Evolutionary conservation across 2,113 vertebrate genomes (phyloP), one percentile per base, ranked within the genome.

Genomic region (Pontoporia blainvillei): DNA sequence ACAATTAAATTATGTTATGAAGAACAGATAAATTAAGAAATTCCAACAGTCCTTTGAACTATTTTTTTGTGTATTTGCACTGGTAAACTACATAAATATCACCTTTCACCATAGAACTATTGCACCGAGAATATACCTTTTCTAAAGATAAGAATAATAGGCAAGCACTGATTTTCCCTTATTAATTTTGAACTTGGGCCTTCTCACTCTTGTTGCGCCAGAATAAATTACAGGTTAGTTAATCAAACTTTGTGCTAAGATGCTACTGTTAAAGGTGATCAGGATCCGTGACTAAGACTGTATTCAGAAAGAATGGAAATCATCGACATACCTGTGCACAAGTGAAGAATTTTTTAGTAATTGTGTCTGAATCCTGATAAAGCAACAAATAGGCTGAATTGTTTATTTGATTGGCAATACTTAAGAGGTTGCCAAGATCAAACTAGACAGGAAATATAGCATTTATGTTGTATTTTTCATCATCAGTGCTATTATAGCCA

Each of bases 1-100:
- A 78, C 6, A 85, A 90, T 81, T 66, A 85, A 88, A 95, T 95
- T 92, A 79, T 73, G 72, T 91, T 87, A 78, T 87, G 46, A 79
- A 73, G 20, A 86, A 75, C 9, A 67, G 36, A 21, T 67, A 44
- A 91, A 54, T 72, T 94, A 41, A 46, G 36, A 83, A 52, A 86
- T 64, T 90, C 11, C 25, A 92, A 59, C 8, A 92, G n/a, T 39
- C 52, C 87, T 95, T 82, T 73, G 54, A 90, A 92, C 49, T 44
- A 82, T 66, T 90, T 73, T 73, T 76, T 29, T 92, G 31, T 64
- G 87, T 92, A 54, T 39, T 36, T 61, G 21, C 15, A 79, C 8
- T 76, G 13, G 59, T 18, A 71, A 95, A 54, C 21, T 54, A 34
- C 18, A 73, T 44, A 75, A 41, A 54, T 90, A 79, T 3, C 62